phyloP scores from a whole-genome alignment of 2,888 invertebrate species.

The Brachyopa scutellaris region DNA sequence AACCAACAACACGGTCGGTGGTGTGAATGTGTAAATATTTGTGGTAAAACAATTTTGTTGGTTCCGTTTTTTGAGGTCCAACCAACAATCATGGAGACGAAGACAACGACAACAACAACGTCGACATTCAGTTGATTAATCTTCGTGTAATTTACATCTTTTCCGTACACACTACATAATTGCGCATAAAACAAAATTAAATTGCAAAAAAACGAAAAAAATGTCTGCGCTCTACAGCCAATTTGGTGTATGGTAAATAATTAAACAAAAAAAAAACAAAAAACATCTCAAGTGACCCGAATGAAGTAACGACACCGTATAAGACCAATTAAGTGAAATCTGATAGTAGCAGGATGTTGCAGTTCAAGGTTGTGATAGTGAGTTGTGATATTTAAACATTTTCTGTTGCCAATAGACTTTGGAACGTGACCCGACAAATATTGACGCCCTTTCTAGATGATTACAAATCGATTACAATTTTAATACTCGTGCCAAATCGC shows the following conservation, averaged over 20 bases:
- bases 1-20: background rate
- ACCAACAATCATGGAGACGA: background rate
- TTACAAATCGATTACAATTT: too few species aligned
- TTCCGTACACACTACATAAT: slow-evolving; percentile 14
- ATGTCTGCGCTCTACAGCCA: background rate
- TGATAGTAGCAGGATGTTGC: slow-evolving; percentile 11
- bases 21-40: slow-evolving; percentile 42
- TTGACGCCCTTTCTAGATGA: too few species aligned
- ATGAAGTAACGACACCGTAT: slow-evolving; percentile 18
- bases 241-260: background rate
- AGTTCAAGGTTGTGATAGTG: slow-evolving; percentile 55
- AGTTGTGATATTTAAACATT: slow-evolving; percentile 19
- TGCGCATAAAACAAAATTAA: slow-evolving; percentile 1
- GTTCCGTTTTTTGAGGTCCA: slow-evolving; percentile 38
- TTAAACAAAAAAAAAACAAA: background rate
- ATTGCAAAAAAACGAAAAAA: background rate
- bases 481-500: too few species aligned
- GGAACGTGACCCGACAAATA: too few species aligned
- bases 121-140: slow-evolving; percentile 26
- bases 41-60: slow-evolving; percentile 28
- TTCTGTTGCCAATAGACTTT: too few species aligned
- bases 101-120: background rate
- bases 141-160: slow-evolving; percentile 22
- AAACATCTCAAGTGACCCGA: slow-evolving; percentile 1
- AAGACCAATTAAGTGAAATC: slow-evolving; percentile 2